phyloP scores from a whole-genome alignment of 23 tunicate genomes.

The Styela clava region DNA sequence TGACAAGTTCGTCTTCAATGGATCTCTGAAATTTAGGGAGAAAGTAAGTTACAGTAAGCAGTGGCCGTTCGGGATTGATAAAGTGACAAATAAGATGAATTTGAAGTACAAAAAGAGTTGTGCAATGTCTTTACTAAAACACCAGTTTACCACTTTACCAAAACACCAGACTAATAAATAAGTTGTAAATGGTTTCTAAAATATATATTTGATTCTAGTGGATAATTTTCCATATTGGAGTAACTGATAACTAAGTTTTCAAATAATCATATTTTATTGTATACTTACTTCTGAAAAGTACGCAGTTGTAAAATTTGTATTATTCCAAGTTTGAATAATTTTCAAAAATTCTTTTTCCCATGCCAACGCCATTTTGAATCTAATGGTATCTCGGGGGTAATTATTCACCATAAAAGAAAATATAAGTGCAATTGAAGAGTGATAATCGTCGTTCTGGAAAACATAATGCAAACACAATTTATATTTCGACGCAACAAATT shows the following conservation, averaged over 20 bases:
- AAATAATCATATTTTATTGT: too few species aligned
- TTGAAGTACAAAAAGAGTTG: too few species aligned
- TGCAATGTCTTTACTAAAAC: too few species aligned
- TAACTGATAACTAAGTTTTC: too few species aligned
- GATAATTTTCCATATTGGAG: too few species aligned
- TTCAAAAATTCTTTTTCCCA: slow-evolving; percentile 83
- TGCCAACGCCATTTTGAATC: slow-evolving; percentile 50
- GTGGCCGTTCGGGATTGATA: not conserved
- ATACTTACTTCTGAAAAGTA: slow-evolving; percentile 84
- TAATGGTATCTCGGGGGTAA: slow-evolving; percentile 37
- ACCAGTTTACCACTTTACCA: too few species aligned
- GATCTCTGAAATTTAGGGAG: slow-evolving; percentile 78
- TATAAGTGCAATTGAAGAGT: slow-evolving; percentile 53
- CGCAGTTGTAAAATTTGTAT: slow-evolving; percentile 61
- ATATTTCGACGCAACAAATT: not conserved
- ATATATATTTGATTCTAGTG: too few species aligned
- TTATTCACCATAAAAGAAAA: slow-evolving; percentile 77
- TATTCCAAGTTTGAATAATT: slow-evolving; percentile 46
- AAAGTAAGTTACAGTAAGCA: not conserved
- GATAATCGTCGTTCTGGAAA: slow-evolving; percentile 53
- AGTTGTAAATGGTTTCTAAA: too few species aligned
- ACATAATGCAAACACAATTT: not conserved
- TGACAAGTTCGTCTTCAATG: slow-evolving; percentile 87
- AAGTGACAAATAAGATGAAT: too few species aligned
- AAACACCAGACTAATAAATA: too few species aligned